Conservation (phyloP, 2,113 vertebrate genomes). For the Narcine bancroftii region DNA sequence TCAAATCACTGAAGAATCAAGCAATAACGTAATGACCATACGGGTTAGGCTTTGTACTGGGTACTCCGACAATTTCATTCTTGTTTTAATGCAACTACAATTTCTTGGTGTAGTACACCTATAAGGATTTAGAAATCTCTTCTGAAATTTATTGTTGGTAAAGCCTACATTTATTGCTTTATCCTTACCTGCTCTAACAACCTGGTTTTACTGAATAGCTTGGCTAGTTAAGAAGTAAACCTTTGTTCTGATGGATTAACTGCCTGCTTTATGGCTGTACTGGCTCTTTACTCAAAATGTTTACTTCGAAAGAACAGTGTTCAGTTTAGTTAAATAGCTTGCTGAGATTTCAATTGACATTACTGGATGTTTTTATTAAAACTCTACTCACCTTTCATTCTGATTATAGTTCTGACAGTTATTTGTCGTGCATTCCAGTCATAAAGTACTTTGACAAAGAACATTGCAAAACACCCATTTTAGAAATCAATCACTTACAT, state of each 20-base stretch:
- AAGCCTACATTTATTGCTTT: neutral
- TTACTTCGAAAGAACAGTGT: no score
- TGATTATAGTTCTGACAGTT: neutral
- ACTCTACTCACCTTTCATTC: neutral
- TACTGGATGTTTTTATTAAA: no score
- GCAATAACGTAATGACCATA: neutral
- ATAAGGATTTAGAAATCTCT: neutral
- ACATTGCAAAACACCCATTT: neutral
- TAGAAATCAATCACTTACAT: neutral
- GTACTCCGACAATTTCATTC: neutral
- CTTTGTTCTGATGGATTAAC: no score
- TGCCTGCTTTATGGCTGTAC: no score
- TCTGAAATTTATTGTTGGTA: neutral
- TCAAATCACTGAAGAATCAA: neutral
- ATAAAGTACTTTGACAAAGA: neutral
- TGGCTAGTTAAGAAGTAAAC: no score
- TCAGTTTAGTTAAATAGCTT: no score
- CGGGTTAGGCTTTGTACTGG: neutral
- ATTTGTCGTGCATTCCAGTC: neutral
- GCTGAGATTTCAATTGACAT: no score
- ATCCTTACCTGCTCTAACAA: neutral
- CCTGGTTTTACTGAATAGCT: no score
- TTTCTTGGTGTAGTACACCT: neutral
- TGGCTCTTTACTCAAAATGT: no score
- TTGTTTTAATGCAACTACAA: neutral